phyloP scores from a whole-genome alignment of 2,797 vertebrate genomes.

The Sebastes dallii region DNA sequence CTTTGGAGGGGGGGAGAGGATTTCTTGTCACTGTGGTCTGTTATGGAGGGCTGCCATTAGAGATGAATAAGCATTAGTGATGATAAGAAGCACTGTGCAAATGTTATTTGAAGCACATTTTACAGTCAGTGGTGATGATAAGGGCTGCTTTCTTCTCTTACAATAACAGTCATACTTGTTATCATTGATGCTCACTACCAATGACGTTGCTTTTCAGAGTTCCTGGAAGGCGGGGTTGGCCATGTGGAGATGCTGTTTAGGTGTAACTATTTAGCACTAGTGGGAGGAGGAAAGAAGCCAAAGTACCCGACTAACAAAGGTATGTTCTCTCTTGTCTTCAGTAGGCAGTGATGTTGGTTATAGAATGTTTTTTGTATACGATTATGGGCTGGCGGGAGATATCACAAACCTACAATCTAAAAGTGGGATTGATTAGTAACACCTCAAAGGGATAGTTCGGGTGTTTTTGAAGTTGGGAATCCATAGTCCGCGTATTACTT shows the following conservation, averaged over 20 bases:
- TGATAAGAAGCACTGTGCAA: background rate
- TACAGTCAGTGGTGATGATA: background rate
- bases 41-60: background rate
- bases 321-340: conserved; percentile 55
- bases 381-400: background rate
- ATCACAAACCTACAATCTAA: background rate
- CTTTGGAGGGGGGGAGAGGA: background rate
- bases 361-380: background rate
- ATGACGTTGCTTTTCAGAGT: conserved; percentile 84
- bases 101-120: background rate
- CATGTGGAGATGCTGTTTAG: conserved; percentile 99
- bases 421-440: background rate
- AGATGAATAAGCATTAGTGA: conserved; percentile 3
- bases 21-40: background rate
- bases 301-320: conserved; percentile 99
- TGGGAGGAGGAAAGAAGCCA: conserved; percentile 97
- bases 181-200: background rate
- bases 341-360: background rate
- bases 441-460: too few relatives aligned
- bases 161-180: background rate
- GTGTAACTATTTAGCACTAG: conserved; percentile 97
- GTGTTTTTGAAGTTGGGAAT: too few relatives aligned
- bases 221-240: conserved; percentile 95
- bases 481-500: too few relatives aligned
- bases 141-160: background rate